Evolutionary conservation across 2,113 vertebrate species (phyloP).

Genomic region (Apus apus): DNA sequence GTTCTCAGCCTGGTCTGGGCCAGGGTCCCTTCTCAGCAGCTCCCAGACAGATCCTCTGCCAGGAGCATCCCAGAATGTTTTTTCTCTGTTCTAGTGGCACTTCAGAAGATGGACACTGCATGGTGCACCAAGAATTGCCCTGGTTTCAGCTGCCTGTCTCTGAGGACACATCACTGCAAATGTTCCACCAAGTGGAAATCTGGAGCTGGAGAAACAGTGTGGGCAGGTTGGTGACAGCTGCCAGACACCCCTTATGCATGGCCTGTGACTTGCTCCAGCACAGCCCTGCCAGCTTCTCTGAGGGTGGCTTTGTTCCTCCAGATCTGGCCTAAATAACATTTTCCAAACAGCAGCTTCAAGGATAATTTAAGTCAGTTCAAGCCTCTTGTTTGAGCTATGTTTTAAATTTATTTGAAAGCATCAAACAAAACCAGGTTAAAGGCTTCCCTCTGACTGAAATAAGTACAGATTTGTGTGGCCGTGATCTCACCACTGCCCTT

Average conservation of each 20-base stretch:
- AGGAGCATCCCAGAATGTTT: background rate
- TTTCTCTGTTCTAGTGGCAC: background rate
- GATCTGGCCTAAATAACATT: background rate
- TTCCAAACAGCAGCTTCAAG: background rate
- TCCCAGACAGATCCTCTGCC: background rate
- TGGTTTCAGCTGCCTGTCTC: background rate
- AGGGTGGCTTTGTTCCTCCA: background rate
- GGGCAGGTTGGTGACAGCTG: background rate
- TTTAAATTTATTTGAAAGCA: background rate
- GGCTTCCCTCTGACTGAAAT: background rate
- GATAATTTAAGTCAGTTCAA: background rate
- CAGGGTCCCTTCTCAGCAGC: background rate
- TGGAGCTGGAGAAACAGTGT: accelerated
- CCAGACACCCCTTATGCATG: accelerated
- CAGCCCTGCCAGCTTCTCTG: background rate
- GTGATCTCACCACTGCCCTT: background rate
- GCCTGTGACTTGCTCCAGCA: background rate
- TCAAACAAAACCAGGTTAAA: background rate
- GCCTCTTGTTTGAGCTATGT: background rate
- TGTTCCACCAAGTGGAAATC: background rate
- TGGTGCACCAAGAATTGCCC: background rate
- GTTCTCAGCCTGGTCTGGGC: background rate
- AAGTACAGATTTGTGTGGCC: background rate
- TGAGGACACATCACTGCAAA: background rate
- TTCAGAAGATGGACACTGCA: background rate